Percentiles rank a stretch among this genome's conserved stretches.
Conservation (phyloP, 2,888 invertebrate genomes). For the Chrysopilus asiliformis region DNA sequence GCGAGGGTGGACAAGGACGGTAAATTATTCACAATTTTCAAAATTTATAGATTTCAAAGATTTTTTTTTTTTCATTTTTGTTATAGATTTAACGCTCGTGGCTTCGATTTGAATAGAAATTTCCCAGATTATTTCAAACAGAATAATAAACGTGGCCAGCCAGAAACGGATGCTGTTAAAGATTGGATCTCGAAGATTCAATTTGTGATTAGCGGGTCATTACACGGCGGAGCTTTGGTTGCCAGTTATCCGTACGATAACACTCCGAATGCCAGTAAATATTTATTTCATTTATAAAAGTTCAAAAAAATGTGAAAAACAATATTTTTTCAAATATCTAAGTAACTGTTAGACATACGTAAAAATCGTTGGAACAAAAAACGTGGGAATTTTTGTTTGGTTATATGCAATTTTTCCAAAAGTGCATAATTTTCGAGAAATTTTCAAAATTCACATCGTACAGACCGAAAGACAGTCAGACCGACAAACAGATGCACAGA, state of each 20-base stretch:
- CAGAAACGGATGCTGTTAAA: conserved; percentile 90
- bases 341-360: too few relatives aligned
- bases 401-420: too few relatives aligned
- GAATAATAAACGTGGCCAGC: conserved; percentile 75
- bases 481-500: too few relatives aligned
- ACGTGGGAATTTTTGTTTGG: too few relatives aligned
- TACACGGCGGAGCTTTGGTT: conserved; percentile 90
- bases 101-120: conserved; percentile 87
- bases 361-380: too few relatives aligned
- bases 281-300: too few relatives aligned
- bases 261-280: conserved; percentile 85
- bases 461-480: too few relatives aligned
- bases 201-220: conserved; percentile 85
- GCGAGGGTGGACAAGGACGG: conserved; percentile 80
- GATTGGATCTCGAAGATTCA: conserved; percentile 89
- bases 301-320: too few relatives aligned
- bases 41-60: too few relatives aligned
- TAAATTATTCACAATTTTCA: conserved; percentile 29
- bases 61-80: background rate
- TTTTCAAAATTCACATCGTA: too few relatives aligned
- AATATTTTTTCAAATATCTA: too few relatives aligned
- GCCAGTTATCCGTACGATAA: conserved; percentile 97
- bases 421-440: too few relatives aligned
- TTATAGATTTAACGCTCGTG: conserved; percentile 67
- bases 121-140: conserved; percentile 91